Conservation (phyloP, 2,888 invertebrate genomes). For the Plebejus anna region DNA sequence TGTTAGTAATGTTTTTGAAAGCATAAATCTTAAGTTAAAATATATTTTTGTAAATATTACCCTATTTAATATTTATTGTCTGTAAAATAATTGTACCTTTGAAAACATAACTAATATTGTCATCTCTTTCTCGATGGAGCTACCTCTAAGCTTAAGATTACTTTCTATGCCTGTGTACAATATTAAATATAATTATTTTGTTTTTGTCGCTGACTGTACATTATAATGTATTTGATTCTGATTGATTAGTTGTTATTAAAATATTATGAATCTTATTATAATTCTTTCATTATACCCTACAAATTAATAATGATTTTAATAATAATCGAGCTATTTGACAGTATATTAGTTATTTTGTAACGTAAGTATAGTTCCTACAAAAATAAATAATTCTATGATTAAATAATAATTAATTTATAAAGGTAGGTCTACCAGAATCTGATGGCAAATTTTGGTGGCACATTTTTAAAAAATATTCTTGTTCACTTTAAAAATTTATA, state of each 20-base stretch:
- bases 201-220: conserved; percentile 54
- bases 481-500: too few species aligned
- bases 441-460: too few species aligned
- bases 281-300: neutral
- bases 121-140: neutral
- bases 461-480: too few species aligned
- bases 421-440: too few species aligned
- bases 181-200: neutral
- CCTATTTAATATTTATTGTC: conserved; percentile 26
- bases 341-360: too few species aligned
- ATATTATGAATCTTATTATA: conserved; percentile 38
- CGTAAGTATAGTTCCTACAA: too few species aligned
- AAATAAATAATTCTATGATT: too few species aligned
- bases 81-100: conserved; percentile 19
- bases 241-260: conserved; percentile 80
- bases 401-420: too few species aligned
- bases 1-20: conserved; percentile 25
- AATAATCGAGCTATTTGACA: neutral
- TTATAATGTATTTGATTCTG: conserved; percentile 77
- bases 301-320: neutral
- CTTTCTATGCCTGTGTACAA: neutral
- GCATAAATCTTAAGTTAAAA: conserved; percentile 45
- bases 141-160: conserved; percentile 1
- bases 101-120: conserved; percentile 23
- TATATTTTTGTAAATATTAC: conserved; percentile 47